Evolutionary conservation across 2,888 invertebrate genomes (phyloP), one percentile per base, ranked within the genome.

Genomic region (Lutraria lutraria): DNA sequence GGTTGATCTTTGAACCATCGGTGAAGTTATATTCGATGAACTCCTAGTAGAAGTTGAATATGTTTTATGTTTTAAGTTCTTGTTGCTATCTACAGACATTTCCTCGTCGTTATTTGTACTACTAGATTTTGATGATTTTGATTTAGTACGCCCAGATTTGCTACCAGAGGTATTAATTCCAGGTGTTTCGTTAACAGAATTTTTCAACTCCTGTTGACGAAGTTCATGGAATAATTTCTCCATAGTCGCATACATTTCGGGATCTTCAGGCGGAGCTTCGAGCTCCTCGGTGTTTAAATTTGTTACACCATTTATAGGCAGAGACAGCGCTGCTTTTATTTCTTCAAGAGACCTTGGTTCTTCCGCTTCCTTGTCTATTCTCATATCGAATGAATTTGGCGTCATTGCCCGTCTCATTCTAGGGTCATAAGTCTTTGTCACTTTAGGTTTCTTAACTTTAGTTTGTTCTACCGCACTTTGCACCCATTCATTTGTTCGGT

Each of bases 151-250:
- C 25, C 84, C 91, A 54, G 63, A 53, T 52, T 85, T 85, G 43
- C 79, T 34, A 60, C 52, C 25, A 8, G 81, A 72, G 19, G 80
- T 85, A 68, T 86, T 87, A 25, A 89, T 91, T 21, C 94, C 94
- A 2, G 94, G 94, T 3, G 94, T 94, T 84, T 94, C 94, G 84
- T 94, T 94, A 0, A 94, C 94, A 25, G 95, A 95, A 0, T 93
- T 94, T 83, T 93, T 92, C 52, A 95, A 92, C 90, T 96, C 96
- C 87, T 94, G 93, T 83, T 95, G 94, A 52, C 95, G 89, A 85
- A 95, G 94, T 87, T 95, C 95, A 88, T 95, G 94, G 90, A 96
- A 96, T 68, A 96, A 88, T 90, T 93, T 92, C 88, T 96, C 96
- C 96, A 96, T 96, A 81, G 94, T 93, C n/a, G 92, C 90, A 86